Base-by-base conservation (phyloP, 2,888 invertebrate genomes). In the Watsonalla binaria region DNA sequence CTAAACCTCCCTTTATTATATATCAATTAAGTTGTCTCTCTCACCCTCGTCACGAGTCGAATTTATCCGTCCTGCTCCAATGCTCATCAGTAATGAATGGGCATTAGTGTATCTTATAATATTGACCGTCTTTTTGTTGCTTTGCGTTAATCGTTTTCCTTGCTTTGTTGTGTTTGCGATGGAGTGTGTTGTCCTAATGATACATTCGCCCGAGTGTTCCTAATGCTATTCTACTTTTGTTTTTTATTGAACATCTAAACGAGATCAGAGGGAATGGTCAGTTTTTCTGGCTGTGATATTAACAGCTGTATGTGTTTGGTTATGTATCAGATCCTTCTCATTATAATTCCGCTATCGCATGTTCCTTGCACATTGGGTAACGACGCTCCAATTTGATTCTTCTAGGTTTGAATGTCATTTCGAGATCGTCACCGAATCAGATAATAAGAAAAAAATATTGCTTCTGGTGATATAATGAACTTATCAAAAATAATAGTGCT, bases 81-180 rank as follows among this genome's bases (percentile, higher is more conserved):
- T 60, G 51, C 63, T 67, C 68, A 65, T 68, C 70, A 64, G 64
- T 69, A 73, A 77, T 74, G 68, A 76, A 76, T 72, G 70, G 64
- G 71, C 64, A 67, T 74, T 74, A 75, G 66, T 71, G 68, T 72
- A 66, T 72, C 69, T 71, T 65, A 67, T 71, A 60, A 58, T 73
- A 75, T 74, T 71, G 74, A 65, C 60, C 65, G 63, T 63, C 67
- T 69, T 72, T 66, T 68, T 69, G 42, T 39, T 49, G 15, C 63
- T 65, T 58, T 61, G 61, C 56, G 56, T 60, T 66, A 63, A 61
- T 62, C 66, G 62, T 59, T 63, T 62, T 65, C 62, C 56, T 61
- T 65, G 65, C 57, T 60, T 60, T 66, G 63, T 67, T 49, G 39
- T 48, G 7, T 39, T 39, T 15, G 37, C 39, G 37, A 48, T 39